Conservation (phyloP, 2,797 vertebrate species). For the Sebastiscus tertius region DNA sequence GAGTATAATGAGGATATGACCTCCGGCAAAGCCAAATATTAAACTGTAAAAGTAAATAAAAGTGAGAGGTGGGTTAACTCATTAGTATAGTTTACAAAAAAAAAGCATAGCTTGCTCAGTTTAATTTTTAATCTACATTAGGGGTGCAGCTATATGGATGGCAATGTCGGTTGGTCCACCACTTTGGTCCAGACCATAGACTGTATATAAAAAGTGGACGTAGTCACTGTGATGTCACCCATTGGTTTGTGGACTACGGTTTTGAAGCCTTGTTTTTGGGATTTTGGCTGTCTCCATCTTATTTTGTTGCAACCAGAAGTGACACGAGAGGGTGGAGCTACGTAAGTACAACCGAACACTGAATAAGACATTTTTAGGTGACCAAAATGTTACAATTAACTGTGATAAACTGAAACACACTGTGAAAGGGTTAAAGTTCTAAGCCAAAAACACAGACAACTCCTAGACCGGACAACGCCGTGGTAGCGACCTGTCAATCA, state of each 20-base stretch:
- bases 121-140: neutral
- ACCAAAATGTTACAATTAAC: too few relatives aligned
- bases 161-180: neutral
- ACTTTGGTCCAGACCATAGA: neutral
- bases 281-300: too few relatives aligned
- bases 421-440: too few relatives aligned
- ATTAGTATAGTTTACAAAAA: neutral
- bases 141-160: neutral
- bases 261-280: accelerated
- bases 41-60: slow-evolving; percentile 4
- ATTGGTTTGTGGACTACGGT: too few relatives aligned
- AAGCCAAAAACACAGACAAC: too few relatives aligned
- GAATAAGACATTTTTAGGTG: accelerated
- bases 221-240: too few relatives aligned
- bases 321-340: too few relatives aligned
- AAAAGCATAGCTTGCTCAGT: neutral
- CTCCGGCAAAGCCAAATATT: slow-evolving; percentile 10
- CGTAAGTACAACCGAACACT: too few relatives aligned
- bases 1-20: slow-evolving; percentile 14
- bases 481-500: too few relatives aligned
- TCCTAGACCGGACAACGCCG: accelerated
- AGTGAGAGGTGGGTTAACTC: neutral
- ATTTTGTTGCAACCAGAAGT: too few relatives aligned
- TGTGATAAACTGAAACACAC: too few relatives aligned
- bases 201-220: accelerated